These are phyloP conservation scores for Pilophorus perplexus DNA, from an alignment of 2,888 invertebrate species.

Conservation along the genomic window DNA sequence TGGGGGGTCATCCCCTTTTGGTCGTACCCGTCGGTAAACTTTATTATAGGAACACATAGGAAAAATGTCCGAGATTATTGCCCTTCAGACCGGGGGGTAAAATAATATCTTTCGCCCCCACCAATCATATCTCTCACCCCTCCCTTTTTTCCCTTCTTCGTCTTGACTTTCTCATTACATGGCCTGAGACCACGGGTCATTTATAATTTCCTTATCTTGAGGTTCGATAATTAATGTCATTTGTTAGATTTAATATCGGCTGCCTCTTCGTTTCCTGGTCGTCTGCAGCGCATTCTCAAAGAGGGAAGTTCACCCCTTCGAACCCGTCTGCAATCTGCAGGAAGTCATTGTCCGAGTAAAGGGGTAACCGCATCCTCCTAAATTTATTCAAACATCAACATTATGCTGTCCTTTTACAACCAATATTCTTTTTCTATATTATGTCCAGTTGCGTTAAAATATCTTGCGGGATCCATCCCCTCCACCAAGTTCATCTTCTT, in stretches of 20 bases:
- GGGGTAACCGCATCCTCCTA: too few species aligned
- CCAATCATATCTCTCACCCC: constrained; percentile 25
- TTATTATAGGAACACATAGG: constrained; percentile 32
- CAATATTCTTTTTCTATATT: too few species aligned
- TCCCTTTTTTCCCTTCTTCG: constrained; percentile 5
- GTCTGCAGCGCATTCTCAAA: too few species aligned
- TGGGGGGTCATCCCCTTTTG: too few species aligned
- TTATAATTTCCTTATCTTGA: constrained; percentile 32
- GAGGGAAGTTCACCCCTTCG: too few species aligned
- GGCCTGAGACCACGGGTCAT: constrained; percentile 33
- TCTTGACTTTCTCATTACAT: constrained; percentile 37
- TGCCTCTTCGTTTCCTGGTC: constrained; percentile 1
- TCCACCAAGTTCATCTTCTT: constrained; percentile 1
- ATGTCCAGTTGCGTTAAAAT: too few species aligned
- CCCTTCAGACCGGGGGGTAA: constrained; percentile 2
- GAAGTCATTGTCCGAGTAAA: too few species aligned
- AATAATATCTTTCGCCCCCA: constrained; percentile 28
- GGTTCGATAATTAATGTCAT: constrained; percentile 32
- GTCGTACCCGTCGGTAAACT: constrained; percentile 29
- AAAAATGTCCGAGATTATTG: constrained; percentile 37
- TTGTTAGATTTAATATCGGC: constrained; percentile 21
- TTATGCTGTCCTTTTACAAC: too few species aligned
- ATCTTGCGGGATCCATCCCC: neutral
- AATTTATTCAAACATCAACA: too few species aligned
- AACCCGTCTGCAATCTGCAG: too few species aligned